Conservation (phyloP, 2,888 invertebrate species). For the Sisyra nigra region DNA sequence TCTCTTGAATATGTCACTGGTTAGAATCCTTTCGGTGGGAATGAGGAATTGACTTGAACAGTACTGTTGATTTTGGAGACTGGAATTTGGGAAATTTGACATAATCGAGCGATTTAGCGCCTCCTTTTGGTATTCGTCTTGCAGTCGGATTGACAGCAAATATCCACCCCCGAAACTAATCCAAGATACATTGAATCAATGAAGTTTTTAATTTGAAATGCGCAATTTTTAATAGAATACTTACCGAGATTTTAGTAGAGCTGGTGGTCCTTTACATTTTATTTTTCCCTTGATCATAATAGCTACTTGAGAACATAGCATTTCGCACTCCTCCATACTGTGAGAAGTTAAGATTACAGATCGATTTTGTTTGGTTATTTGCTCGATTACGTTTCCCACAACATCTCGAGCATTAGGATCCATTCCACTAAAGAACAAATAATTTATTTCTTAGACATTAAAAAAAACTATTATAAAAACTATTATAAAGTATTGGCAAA, state of each 20-base stretch:
- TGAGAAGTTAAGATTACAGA: constrained; percentile 56
- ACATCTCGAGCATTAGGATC: constrained; percentile 43
- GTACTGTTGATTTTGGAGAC: constrained; percentile 10
- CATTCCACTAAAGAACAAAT: constrained; percentile 32
- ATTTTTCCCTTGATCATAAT: constrained; percentile 39
- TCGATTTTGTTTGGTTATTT: constrained; percentile 29
- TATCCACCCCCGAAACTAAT: constrained; percentile 41
- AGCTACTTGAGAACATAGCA: constrained; percentile 37
- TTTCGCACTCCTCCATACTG: constrained; percentile 43
- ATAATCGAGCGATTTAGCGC: constrained; percentile 8
- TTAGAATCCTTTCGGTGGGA: constrained; percentile 21
- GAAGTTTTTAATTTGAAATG: no score
- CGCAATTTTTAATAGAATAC: no score
- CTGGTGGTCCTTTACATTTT: constrained; percentile 37
- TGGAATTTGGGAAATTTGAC: constrained; percentile 9
- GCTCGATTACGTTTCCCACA: constrained; percentile 31
- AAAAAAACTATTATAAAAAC: no score
- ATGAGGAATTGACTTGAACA: constrained; percentile 11
- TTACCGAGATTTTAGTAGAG: constrained; percentile 40
- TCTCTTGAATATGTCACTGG: constrained; percentile 33
- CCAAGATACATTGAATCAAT: no score
- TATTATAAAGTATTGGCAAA: no score
- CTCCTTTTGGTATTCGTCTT: constrained; percentile 11
- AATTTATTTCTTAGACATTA: no score
- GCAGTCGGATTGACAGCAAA: constrained; percentile 29